Evolutionary conservation across 2,113 vertebrate species (phyloP).

Genomic region (Dipodomys stephensi): DNA sequence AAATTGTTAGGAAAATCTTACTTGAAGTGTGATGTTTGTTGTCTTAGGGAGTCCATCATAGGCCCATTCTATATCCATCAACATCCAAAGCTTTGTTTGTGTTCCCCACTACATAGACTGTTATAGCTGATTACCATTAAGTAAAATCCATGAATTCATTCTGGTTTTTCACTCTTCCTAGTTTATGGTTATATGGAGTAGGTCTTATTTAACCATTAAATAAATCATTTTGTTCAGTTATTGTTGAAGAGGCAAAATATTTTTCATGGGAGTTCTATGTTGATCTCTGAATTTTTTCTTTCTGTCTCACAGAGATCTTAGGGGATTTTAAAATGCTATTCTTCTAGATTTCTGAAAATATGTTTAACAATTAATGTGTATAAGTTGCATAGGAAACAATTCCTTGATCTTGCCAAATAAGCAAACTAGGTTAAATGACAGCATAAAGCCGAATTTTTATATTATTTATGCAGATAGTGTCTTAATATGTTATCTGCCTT

Average conservation of each 20-base stretch:
- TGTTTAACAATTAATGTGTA: slow-evolving; percentile 53
- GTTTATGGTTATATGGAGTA: neutral
- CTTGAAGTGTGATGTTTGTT: slow-evolving; percentile 70
- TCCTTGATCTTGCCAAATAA: slow-evolving; percentile 65
- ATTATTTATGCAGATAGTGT: neutral
- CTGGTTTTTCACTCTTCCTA: slow-evolving; percentile 32
- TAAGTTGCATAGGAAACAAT: slow-evolving; percentile 64
- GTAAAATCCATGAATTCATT: slow-evolving; percentile 17
- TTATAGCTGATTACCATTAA: slow-evolving; percentile 54
- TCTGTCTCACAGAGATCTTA: slow-evolving; percentile 51
- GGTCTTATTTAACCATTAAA: slow-evolving; percentile 71
- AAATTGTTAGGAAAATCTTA: slow-evolving; percentile 76
- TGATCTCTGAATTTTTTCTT: slow-evolving; percentile 68
- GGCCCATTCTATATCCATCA: neutral
- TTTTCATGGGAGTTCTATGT: slow-evolving; percentile 16
- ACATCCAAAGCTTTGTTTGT: too few relatives aligned
- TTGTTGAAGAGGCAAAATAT: slow-evolving; percentile 65
- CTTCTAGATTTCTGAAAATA: slow-evolving; percentile 70
- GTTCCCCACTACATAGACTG: slow-evolving; percentile 40
- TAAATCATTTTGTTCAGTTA: slow-evolving; percentile 50
- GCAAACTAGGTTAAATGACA: slow-evolving; percentile 70
- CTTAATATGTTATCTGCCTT: neutral
- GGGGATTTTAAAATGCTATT: slow-evolving; percentile 54
- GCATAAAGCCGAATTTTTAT: neutral
- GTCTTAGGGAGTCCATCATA: neutral